Evolutionary conservation across 2,888 invertebrate genomes (phyloP).

Genomic region (Drymonia ruficornis): DNA sequence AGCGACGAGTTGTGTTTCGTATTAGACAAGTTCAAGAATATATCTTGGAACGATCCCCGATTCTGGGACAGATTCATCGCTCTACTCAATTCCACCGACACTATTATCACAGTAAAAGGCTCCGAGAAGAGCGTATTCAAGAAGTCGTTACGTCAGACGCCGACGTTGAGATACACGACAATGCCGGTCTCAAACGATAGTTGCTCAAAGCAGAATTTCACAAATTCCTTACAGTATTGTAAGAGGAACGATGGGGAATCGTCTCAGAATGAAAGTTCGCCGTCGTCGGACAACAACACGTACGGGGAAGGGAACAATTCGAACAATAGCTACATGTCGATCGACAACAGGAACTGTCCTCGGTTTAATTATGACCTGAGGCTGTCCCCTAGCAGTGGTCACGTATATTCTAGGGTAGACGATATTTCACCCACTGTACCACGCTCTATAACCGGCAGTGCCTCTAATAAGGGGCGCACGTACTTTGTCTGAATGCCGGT

Average conservation of each 20-base stretch:
- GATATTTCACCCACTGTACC: constrained; percentile 77
- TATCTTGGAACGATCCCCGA: constrained; percentile 90
- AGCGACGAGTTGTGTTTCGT: constrained; percentile 75
- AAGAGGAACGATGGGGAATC: constrained; percentile 78
- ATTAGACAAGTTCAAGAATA: constrained; percentile 85
- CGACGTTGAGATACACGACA: constrained; percentile 83
- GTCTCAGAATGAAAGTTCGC: constrained; percentile 85
- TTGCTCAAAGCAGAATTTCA: constrained; percentile 83
- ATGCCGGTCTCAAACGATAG: constrained; percentile 82
- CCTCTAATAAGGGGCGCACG: constrained; percentile 74
- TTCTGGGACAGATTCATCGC: constrained; percentile 94
- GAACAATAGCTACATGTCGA: constrained; percentile 89
- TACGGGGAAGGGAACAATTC: constrained; percentile 87
- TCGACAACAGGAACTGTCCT: constrained; percentile 84
- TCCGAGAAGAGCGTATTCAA: constrained; percentile 80
- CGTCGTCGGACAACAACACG: constrained; percentile 83
- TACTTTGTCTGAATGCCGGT: constrained; percentile 72
- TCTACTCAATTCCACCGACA: constrained; percentile 89
- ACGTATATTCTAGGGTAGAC: constrained; percentile 82
- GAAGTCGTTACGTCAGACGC: constrained; percentile 77
- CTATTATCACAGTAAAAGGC: constrained; percentile 79
- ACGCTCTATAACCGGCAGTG: constrained; percentile 65
- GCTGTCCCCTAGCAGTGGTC: constrained; percentile 80
- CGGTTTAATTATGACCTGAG: constrained; percentile 84
- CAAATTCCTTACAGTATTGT: constrained; percentile 79